Base-by-base conservation (phyloP, 1,140 invertebrate species). In the Dysdera silvatica region DNA sequence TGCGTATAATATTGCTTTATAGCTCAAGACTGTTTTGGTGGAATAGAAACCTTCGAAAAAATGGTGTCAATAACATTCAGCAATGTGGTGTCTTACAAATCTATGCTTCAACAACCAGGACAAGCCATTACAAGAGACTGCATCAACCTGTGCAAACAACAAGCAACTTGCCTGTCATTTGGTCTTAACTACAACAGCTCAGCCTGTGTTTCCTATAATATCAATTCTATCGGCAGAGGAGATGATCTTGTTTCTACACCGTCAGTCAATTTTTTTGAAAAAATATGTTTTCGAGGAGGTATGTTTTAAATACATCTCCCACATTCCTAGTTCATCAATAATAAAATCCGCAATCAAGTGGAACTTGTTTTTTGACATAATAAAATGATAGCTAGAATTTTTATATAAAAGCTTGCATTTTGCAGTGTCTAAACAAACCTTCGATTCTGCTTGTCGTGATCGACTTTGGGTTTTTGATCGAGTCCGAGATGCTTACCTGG, bases 401-500 rank as follows among this genome's bases (percentile, higher is more conserved):
- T 14, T 37, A 14, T 58, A n/a, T 0, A 14, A 18, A 23, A 1
- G 12, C 7, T 16, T 28, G 28, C 2, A 24, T 24, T 49, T 40
- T 65, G 16, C 20, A 66, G 61, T 70, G 24, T 56, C 59, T n/a
- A 71, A 67, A 57, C 41, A 58, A 47, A 76, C 64, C 16, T 76
- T 77, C 62, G 74, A 76, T 54, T 62, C 73, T 16, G 66, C 80
- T 24, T 80, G 79, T 60, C 76, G 78, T 14, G 78, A 80, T 59
- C 70, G 78, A 6, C 67, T 80, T 2, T 81, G 80, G 80, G 71
- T 77, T 16, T 80, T 81, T 67, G 80, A 81, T 55, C 61, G 80
- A 31, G 77, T 80, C 5, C 64, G 76, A 12, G 78, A 75, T 16
- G 73, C 78, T 16, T 77, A 69, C 61, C 61, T 80, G 28, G 78